phyloP scores from a whole-genome alignment of 1,140 invertebrate genomes.

The Grapholita molesta region DNA sequence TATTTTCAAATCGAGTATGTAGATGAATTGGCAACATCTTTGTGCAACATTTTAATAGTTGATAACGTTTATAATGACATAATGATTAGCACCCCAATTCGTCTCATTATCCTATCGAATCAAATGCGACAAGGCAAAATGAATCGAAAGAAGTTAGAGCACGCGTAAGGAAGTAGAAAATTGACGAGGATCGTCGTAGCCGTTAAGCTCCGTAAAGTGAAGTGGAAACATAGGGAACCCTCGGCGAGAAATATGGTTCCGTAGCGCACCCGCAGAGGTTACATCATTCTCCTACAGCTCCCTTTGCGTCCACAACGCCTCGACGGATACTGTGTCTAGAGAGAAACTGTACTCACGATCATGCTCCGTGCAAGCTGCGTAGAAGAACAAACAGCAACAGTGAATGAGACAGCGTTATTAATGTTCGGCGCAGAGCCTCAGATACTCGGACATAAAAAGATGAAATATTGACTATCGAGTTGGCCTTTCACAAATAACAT shows the following conservation, averaged over 20 bases:
- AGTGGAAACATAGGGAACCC: neutral
- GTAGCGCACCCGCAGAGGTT: neutral
- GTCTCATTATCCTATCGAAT: neutral
- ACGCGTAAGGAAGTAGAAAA: neutral
- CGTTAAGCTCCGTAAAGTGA: neutral
- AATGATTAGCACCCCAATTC: neutral
- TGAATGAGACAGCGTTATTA: conserved; percentile 68
- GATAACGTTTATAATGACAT: neutral
- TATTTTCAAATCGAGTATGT: neutral
- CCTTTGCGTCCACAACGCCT: conserved; percentile 13
- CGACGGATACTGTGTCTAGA: conserved; percentile 29
- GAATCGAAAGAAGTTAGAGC: neutral
- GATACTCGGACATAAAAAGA: conserved; percentile 32
- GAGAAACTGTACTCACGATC: conserved; percentile 85
- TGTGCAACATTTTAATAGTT: conserved; percentile 27
- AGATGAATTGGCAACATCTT: conserved; percentile 43
- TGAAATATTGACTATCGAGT: conserved; percentile 30
- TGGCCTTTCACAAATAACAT: conserved; percentile 29
- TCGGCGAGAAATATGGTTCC: neutral
- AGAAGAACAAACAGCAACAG: conserved; percentile 78
- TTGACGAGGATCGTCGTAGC: neutral
- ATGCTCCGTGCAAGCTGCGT: conserved; percentile 89
- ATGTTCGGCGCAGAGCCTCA: conserved; percentile 37
- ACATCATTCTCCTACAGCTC: neutral
- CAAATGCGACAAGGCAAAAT: neutral